Evolutionary conservation across 2,888 invertebrate genomes (phyloP).

Genomic region (Archips xylosteana): DNA sequence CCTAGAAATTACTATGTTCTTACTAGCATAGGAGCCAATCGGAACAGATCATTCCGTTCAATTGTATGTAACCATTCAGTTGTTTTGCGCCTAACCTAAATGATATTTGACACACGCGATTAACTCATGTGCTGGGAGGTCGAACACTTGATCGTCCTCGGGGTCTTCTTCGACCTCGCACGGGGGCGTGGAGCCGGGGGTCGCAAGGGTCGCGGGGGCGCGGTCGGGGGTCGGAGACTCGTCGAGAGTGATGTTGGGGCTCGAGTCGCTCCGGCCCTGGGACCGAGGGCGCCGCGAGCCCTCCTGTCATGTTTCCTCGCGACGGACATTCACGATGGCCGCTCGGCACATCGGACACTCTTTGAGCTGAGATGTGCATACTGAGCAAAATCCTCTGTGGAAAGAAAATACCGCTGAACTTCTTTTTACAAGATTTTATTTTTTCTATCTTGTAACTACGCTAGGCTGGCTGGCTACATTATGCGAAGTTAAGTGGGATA

Average conservation of each 20-base stretch:
- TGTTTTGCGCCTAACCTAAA: constrained; percentile 16
- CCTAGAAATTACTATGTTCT: background rate
- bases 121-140: constrained; percentile 40
- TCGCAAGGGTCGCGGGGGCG: constrained; percentile 1
- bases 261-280: constrained; percentile 39
- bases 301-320: constrained; percentile 57
- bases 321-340: constrained; percentile 57
- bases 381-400: constrained; percentile 92
- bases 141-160: constrained; percentile 42
- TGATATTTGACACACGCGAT: constrained; percentile 37
- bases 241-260: constrained; percentile 46
- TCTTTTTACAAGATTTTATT: too few relatives aligned
- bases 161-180: constrained; percentile 24
- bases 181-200: constrained; percentile 16
- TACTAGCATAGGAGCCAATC: background rate
- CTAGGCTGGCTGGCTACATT: too few relatives aligned
- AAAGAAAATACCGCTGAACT: background rate
- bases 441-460: too few relatives aligned
- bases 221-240: constrained; percentile 44
- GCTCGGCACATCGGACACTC: constrained; percentile 95
- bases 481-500: too few relatives aligned
- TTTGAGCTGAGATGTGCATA: constrained; percentile 91
- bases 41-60: background rate
- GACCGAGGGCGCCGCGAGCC: constrained; percentile 23
- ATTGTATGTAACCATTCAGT: background rate